Evolutionary conservation across 2,113 vertebrate genomes (phyloP).

Genomic region (Piprites chloris): DNA sequence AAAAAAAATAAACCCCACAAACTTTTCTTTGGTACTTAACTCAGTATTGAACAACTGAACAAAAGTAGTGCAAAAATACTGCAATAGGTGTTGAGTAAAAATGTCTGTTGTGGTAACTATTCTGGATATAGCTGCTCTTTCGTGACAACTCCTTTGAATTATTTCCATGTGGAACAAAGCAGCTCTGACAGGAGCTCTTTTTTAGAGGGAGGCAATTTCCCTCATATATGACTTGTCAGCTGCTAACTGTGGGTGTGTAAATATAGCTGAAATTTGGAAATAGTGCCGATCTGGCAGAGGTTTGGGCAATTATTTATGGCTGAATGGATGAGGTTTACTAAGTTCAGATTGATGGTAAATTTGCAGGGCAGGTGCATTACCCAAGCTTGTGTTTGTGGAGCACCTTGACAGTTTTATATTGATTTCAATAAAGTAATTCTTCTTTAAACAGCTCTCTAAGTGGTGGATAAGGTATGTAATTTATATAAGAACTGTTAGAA

Average conservation of each 20-base stretch:
- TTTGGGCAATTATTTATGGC: slow-evolving; percentile 19
- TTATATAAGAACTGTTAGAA: not conserved
- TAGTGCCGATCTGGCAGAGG: not conserved
- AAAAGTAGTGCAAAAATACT: not conserved
- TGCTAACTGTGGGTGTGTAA: slow-evolving; percentile 42
- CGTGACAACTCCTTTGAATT: slow-evolving; percentile 22
- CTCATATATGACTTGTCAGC: slow-evolving; percentile 45
- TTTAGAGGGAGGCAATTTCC: slow-evolving; percentile 42
- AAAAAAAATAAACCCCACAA: not conserved
- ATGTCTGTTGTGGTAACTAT: not conserved
- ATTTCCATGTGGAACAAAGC: slow-evolving; percentile 21
- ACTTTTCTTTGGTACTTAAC: not conserved
- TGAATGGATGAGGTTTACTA: not conserved
- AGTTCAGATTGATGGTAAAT: not conserved
- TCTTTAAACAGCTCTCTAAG: not conserved
- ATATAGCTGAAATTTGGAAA: slow-evolving; percentile 48
- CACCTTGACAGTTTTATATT: not conserved
- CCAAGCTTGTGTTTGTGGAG: not conserved
- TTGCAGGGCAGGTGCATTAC: not conserved
- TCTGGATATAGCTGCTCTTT: not conserved
- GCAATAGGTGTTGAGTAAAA: not conserved
- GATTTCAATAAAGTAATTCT: not conserved
- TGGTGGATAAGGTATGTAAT: not conserved
- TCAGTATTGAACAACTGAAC: not conserved
- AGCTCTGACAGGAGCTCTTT: slow-evolving; percentile 34